Percentiles rank a stretch among this genome's conserved stretches.
Conservation (phyloP, 2,888 invertebrate species). For the Arctia plantaginis region DNA sequence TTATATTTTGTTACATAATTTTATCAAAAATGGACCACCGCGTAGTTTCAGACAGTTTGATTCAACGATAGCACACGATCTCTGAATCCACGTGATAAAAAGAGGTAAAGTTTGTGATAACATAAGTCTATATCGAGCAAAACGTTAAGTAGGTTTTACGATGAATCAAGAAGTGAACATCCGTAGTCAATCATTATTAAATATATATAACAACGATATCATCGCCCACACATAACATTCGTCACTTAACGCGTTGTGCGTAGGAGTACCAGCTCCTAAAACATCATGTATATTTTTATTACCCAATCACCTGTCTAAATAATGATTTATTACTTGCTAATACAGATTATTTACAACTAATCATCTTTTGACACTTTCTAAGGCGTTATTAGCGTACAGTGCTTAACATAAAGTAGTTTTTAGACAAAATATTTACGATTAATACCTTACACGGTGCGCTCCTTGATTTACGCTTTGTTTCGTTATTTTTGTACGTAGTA, state of each 20-base stretch:
- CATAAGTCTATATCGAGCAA: background rate
- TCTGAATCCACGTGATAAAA: no score
- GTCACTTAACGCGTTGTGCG: slow-evolving; percentile 16
- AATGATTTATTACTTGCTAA: slow-evolving; percentile 15
- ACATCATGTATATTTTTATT: slow-evolving; percentile 20
- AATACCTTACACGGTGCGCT: slow-evolving; percentile 21
- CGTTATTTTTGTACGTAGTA: slow-evolving; percentile 57
- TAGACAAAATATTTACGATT: slow-evolving; percentile 26
- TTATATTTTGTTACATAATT: background rate
- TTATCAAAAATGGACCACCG: background rate
- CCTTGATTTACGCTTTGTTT: slow-evolving; percentile 47
- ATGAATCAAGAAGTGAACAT: background rate
- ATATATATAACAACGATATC: slow-evolving; percentile 13
- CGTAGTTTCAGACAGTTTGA: background rate
- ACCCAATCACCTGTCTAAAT: slow-evolving; percentile 20
- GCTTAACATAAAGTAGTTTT: slow-evolving; percentile 10
- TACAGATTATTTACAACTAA: slow-evolving; percentile 17
- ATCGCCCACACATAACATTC: slow-evolving; percentile 11
- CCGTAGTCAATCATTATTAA: slow-evolving; percentile 8
- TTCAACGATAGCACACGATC: background rate
- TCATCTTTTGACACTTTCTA: slow-evolving; percentile 8
- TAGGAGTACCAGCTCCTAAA: slow-evolving; percentile 16
- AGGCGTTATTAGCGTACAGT: slow-evolving; percentile 25
- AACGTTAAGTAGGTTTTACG: background rate
- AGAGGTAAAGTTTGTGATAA: background rate